Base-by-base conservation (phyloP, 2,797 vertebrate species). In the Poeciliopsis gracilis region DNA sequence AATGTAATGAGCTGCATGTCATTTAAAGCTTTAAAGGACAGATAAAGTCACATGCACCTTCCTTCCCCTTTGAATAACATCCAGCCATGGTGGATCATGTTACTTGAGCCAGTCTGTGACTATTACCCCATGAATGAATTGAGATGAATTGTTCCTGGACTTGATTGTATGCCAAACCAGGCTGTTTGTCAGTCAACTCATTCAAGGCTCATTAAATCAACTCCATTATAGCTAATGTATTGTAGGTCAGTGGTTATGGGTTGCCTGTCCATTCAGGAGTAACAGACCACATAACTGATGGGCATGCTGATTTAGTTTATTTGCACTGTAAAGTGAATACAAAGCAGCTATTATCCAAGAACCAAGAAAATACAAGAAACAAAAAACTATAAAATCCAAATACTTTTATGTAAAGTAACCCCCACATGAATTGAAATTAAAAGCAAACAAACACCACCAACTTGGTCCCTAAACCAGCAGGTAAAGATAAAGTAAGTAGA, bases 171-270 rank as follows among this genome's bases (percentile, higher is more conserved):
- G 88, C 83, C 79, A 83, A 77, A 51, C 41, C 36, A 18, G 81
- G 87, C 89, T 84, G 87, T 80, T 66, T 92, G 87, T 92, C 93
- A 90, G 77, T 93, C 88, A 88, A 77, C 82, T 87, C 81, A 83
- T 91, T 91, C 74, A 76, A 87, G 83, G 88, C 88, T 94, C 90
- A 93, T 94, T 95, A 93, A 93, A 90, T 84, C 83, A 91, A 88
- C 86, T 94, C 91, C 92, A 94, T 95, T 94, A 91, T 79, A 87
- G 86, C 82, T 95, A 95, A 95, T 95, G 94, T 94, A 91, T 84
- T 93, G 86, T 92, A 89, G 93, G 91, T 92, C 91, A 78, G 88
- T 73, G 78, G 76, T 83, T 89, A 88, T 89, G 88, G 92, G 92
- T 94, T 93, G 92, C 81, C 88, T 86, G 72, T 81, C 69, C 73